Base-by-base conservation (phyloP, 2,888 invertebrate species). In the Liopterus haemorrhoidalis region DNA sequence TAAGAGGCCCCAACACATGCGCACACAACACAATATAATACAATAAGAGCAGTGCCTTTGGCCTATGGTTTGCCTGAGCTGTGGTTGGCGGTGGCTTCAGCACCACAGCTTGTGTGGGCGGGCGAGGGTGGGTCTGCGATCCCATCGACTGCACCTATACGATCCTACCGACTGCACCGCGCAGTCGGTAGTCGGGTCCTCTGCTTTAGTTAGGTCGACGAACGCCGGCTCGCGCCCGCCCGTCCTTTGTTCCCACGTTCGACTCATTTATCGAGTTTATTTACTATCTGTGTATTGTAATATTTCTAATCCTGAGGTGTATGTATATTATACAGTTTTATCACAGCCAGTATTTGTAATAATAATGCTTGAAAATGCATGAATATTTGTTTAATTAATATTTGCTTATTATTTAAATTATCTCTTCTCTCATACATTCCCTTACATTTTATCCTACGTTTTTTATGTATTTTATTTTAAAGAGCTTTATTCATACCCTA, bases 361-460 rank as follows among this genome's bases (percentile, higher is more conserved):
- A 84, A 84, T 83, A 83, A 84, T 82, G 83, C 83, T 84, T 84
- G 76, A 75, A 78, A 77, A 80, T 83, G 83, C 83, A 84, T 84
- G 84, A 78, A 80, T 81, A 82, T 82, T 82, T 82, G 82, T 84
- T 83, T 83, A 74, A 77, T 76, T 77, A 76, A 70, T 69, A 66
- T 67, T 66, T 61, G 66, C 65, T 66, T 65, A 59, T 64, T 67
- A 63, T 65, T 57, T 67, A 62, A 57, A 61, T 59, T 61, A 54
- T 59, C 58, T 57, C 53, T 51, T 37, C 46, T 44, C 44, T 54
- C 56, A 54, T 57, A 52, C 53, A n/a, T n/a, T n/a, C n/a, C n/a
- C n/a, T n/a, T n/a, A n/a, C n/a, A n/a, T n/a, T n/a, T n/a, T n/a
- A n/a, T n/a, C n/a, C n/a, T n/a, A n/a, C n/a, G n/a, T n/a, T n/a